These are phyloP conservation scores for Nibea albiflora DNA, from an alignment of 2,113 vertebrate genomes.

Conservation along the genomic window DNA sequence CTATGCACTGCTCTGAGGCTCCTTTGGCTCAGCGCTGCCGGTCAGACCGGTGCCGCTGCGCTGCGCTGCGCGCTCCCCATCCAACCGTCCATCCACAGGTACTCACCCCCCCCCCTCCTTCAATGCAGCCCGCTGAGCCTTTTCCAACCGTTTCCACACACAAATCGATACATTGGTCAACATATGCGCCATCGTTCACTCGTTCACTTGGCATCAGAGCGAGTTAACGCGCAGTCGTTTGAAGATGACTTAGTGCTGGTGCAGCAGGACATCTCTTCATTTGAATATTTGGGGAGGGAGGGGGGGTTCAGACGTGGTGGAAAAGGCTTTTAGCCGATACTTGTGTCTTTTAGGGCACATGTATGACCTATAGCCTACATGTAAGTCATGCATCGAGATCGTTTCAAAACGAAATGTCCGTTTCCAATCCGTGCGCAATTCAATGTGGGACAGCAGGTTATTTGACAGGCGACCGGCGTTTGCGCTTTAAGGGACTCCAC, in stretches of 20 bases:
- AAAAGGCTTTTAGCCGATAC: slow-evolving; percentile 5
- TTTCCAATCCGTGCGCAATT: slow-evolving; percentile 58
- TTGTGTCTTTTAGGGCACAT: slow-evolving; percentile 6
- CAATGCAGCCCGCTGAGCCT: slow-evolving; percentile 39
- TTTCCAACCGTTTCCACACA: slow-evolving; percentile 24
- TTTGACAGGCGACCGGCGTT: slow-evolving; percentile 75
- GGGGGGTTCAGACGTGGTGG: slow-evolving; percentile 19
- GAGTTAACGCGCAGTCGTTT: slow-evolving; percentile 41
- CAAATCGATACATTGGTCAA: slow-evolving; percentile 53
- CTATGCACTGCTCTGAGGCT: slow-evolving; percentile 10
- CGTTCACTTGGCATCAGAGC: slow-evolving; percentile 25
- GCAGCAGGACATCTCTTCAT: slow-evolving; percentile 72
- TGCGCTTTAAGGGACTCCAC: slow-evolving; percentile 49
- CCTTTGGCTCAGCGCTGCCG: slow-evolving; percentile 38
- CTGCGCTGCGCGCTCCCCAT: slow-evolving; percentile 56
- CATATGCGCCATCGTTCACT: slow-evolving; percentile 45
- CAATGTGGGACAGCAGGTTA: slow-evolving; percentile 58
- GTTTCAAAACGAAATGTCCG: slow-evolving; percentile 24
- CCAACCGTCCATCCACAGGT: slow-evolving; percentile 77
- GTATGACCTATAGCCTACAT: background rate
- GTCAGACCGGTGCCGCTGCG: slow-evolving; percentile 39
- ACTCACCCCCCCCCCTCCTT: slow-evolving; percentile 26
- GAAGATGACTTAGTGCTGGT: slow-evolving; percentile 71
- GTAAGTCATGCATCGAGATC: background rate
- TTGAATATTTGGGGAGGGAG: slow-evolving; percentile 57